Conservation (phyloP, 2,888 invertebrate genomes). For the Tetropium fuscum region DNA sequence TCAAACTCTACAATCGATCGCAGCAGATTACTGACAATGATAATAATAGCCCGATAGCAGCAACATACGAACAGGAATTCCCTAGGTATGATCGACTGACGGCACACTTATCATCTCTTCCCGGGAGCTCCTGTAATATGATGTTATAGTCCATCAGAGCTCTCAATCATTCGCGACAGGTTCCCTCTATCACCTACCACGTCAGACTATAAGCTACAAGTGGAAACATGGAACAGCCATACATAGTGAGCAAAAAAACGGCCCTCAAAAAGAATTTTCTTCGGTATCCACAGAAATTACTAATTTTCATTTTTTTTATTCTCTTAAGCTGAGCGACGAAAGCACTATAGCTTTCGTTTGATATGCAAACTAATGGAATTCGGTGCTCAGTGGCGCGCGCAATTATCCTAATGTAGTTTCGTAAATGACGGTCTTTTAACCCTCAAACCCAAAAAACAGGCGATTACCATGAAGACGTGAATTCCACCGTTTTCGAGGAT, state of each 20-base stretch:
- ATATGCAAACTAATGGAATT: too few relatives aligned
- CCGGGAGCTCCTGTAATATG: slow-evolving; percentile 63
- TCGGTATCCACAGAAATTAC: too few relatives aligned
- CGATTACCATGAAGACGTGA: too few relatives aligned
- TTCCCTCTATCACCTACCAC: slow-evolving; percentile 55
- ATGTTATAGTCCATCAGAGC: slow-evolving; percentile 66
- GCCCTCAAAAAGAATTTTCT: too few relatives aligned
- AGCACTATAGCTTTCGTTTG: too few relatives aligned
- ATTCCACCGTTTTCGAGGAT: too few relatives aligned
- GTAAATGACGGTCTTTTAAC: too few relatives aligned
- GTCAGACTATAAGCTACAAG: slow-evolving; percentile 39
- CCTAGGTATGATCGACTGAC: slow-evolving; percentile 59
- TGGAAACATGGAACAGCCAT: slow-evolving; percentile 35
- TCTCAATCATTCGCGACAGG: slow-evolving; percentile 64
- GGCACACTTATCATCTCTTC: slow-evolving; percentile 64
- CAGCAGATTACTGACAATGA: slow-evolving; percentile 44
- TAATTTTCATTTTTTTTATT: too few relatives aligned
- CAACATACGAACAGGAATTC: slow-evolving; percentile 54
- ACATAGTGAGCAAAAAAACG: slow-evolving; percentile 21
- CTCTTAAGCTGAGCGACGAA: too few relatives aligned
- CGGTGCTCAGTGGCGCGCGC: too few relatives aligned
- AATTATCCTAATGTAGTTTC: too few relatives aligned
- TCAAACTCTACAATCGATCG: slow-evolving; percentile 29
- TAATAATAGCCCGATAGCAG: slow-evolving; percentile 49
- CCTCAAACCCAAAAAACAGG: too few relatives aligned